A percentile compares a stretch with the other conserved stretches of the same genome.
Conservation (phyloP, 2,888 invertebrate species). For the Stratiomys singularior region DNA sequence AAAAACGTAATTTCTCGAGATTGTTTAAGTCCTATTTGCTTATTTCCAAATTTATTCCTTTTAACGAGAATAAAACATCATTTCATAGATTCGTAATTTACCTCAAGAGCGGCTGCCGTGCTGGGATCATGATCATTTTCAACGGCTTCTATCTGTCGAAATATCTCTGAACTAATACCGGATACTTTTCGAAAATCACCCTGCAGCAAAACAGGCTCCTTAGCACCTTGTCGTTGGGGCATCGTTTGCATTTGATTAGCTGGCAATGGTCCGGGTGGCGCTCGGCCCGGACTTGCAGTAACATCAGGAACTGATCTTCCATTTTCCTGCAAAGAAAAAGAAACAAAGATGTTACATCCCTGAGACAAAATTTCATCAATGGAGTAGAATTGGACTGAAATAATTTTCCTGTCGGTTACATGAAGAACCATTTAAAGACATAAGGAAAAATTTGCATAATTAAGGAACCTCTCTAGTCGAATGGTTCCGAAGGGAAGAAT, state of each 20-base stretch:
- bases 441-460: too few relatives aligned
- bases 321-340: conserved; percentile 76
- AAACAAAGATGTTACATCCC: not conserved
- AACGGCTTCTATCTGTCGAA: conserved; percentile 95
- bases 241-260: conserved; percentile 68
- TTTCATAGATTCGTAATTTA: too few relatives aligned
- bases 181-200: conserved; percentile 96
- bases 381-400: too few relatives aligned
- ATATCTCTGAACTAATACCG: conserved; percentile 95
- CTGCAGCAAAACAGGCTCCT: conserved; percentile 84
- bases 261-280: conserved; percentile 75
- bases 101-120: conserved; percentile 90
- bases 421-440: too few relatives aligned
- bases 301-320: conserved; percentile 91
- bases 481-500: too few relatives aligned
- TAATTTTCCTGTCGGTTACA: too few relatives aligned
- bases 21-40: too few relatives aligned
- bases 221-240: conserved; percentile 63
- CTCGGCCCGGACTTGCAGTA: conserved; percentile 88
- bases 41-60: too few relatives aligned
- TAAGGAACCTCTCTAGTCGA: too few relatives aligned
- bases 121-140: conserved; percentile 95
- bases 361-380: too few relatives aligned
- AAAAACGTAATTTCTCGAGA: too few relatives aligned
- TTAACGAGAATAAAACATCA: too few relatives aligned